phyloP scores from a whole-genome alignment of 2,888 invertebrate genomes.

The Anagyrus pseudococci region DNA sequence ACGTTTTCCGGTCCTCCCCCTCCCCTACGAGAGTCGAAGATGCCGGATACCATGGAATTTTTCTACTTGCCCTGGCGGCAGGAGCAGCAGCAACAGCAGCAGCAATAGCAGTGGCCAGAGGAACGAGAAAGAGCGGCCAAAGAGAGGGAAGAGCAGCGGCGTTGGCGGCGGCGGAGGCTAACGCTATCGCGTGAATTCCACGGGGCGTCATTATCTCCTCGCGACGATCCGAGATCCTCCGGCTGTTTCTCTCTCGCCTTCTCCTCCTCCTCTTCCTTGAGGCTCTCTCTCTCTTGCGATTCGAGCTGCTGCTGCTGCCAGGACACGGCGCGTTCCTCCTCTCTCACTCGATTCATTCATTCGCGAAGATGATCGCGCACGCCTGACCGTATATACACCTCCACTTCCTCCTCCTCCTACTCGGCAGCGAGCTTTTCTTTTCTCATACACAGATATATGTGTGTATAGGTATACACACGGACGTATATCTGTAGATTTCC shows the following conservation, averaged over 20 bases:
- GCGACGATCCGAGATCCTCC: slow-evolving; percentile 24
- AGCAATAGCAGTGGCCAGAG: too few species aligned
- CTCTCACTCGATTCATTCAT: slow-evolving; percentile 35
- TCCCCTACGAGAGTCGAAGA: neutral
- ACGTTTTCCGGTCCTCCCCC: neutral
- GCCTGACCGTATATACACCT: neutral
- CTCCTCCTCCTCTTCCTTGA: neutral
- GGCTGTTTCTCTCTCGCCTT: slow-evolving; percentile 14
- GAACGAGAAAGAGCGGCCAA: too few species aligned
- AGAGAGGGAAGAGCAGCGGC: neutral
- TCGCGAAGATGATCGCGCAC: slow-evolving; percentile 24
- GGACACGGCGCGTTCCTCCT: too few species aligned
- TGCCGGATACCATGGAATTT: slow-evolving; percentile 22
- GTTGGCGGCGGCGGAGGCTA: slow-evolving; percentile 1
- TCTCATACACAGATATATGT: neutral
- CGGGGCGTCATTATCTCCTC: slow-evolving; percentile 31
- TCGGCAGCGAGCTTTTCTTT: slow-evolving; percentile 20
- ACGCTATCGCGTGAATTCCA: slow-evolving; percentile 28
- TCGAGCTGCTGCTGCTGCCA: too few species aligned
- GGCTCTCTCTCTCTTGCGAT: too few species aligned
- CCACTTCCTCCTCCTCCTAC: too few species aligned
- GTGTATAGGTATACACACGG: neutral
- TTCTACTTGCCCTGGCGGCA: slow-evolving; percentile 9
- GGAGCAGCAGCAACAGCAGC: neutral
- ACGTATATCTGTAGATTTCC: neutral